Evolutionary conservation across 2,888 invertebrate species (phyloP).

Genomic region (Camponotus fellah): DNA sequence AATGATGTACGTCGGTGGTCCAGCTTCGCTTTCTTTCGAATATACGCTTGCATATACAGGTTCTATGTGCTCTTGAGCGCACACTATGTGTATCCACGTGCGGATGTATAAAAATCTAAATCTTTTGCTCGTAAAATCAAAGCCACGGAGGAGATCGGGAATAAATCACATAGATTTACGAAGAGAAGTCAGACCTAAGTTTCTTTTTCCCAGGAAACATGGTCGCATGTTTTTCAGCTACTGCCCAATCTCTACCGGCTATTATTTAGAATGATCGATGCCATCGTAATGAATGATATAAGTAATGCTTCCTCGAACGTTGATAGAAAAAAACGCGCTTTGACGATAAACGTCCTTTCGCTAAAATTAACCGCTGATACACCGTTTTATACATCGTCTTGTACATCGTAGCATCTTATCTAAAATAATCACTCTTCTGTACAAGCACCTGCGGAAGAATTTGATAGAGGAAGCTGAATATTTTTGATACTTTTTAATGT

Average conservation of each 20-base stretch:
- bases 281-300: conserved; percentile 45
- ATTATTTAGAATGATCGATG: conserved; percentile 58
- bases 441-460: neutral
- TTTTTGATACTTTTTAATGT: neutral
- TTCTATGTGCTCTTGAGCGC: neutral
- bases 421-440: conserved; percentile 9
- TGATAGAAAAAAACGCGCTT: conserved; percentile 9
- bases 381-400: neutral
- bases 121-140: conserved; percentile 59
- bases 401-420: neutral
- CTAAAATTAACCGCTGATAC: conserved; percentile 26
- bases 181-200: conserved; percentile 38
- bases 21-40: conserved; percentile 44
- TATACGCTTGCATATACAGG: conserved; percentile 3
- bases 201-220: conserved; percentile 45
- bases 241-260: conserved; percentile 21
- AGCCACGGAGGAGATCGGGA: conserved; percentile 45
- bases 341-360: conserved; percentile 42
- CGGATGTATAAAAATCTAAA: conserved; percentile 46
- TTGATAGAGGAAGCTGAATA: neutral
- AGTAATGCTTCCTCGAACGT: conserved; percentile 42
- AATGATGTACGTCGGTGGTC: conserved; percentile 58
- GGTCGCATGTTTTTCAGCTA: conserved; percentile 1
- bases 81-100: neutral
- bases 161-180: conserved; percentile 62